phyloP scores from a whole-genome alignment of 2,888 invertebrate genomes.

The Ectobius pallidus region DNA sequence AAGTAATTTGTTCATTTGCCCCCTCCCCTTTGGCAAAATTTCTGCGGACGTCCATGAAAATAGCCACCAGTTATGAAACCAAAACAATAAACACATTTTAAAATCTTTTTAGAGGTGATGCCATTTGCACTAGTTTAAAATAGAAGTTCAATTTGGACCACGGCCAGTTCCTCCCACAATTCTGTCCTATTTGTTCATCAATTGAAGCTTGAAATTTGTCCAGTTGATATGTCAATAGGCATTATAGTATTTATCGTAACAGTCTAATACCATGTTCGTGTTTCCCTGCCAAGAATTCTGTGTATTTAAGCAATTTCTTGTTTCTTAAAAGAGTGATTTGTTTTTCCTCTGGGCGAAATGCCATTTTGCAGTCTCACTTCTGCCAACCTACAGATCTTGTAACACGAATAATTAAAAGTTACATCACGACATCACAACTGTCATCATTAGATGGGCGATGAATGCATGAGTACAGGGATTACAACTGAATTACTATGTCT shows the following conservation, averaged over 20 bases:
- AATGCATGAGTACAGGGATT: too few relatives aligned
- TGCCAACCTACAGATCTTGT: not conserved
- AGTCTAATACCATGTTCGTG: not conserved
- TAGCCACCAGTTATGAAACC: slow-evolving; percentile 2
- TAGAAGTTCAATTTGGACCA: not conserved
- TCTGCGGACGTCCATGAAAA: too few relatives aligned
- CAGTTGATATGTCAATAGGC: not conserved
- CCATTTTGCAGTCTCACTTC: not conserved
- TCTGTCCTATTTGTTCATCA: not conserved
- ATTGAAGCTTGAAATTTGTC: not conserved
- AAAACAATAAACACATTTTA: not conserved
- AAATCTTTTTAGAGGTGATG: slow-evolving; percentile 4
- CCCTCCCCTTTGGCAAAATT: too few relatives aligned
- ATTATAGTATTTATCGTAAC: not conserved
- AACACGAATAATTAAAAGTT: not conserved
- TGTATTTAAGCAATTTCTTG: not conserved
- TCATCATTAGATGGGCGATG: not conserved
- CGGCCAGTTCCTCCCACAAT: not conserved
- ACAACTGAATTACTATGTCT: too few relatives aligned
- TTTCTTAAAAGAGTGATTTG: not conserved
- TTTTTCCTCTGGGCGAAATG: not conserved
- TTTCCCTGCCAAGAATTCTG: not conserved
- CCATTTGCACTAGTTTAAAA: slow-evolving; percentile 9
- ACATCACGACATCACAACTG: not conserved
- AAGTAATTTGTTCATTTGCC: too few relatives aligned